Conservation (phyloP, 2,797 vertebrate species). For the Cottoperca gobio region DNA sequence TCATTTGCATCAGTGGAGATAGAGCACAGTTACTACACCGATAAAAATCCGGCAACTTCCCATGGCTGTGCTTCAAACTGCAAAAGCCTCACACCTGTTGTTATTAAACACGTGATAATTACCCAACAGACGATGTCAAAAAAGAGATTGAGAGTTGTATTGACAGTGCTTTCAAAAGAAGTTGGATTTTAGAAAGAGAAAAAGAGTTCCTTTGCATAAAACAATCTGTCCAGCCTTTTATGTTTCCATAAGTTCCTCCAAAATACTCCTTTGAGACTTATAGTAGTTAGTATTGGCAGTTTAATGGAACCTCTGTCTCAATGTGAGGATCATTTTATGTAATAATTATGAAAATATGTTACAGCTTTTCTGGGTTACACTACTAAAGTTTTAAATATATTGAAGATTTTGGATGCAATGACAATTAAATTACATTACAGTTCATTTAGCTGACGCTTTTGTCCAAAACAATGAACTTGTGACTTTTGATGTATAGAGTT, state of each 20-base stretch:
- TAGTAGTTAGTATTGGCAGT: background rate
- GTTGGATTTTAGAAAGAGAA: slow-evolving; percentile 3
- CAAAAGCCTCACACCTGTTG: background rate
- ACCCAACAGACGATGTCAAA: background rate
- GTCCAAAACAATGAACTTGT: background rate
- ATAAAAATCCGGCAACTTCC: background rate
- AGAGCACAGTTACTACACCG: background rate
- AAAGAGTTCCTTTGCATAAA: background rate
- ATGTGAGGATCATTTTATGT: background rate
- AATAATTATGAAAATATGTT: background rate
- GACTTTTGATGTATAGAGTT: background rate
- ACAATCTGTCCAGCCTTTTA: background rate
- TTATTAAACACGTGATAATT: no score
- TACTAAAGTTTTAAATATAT: background rate
- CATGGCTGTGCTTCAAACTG: background rate
- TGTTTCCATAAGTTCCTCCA: background rate
- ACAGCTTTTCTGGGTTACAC: background rate
- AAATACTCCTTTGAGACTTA: background rate
- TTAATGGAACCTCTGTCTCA: background rate
- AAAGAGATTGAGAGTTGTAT: background rate
- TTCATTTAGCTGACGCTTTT: no score
- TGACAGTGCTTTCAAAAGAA: background rate
- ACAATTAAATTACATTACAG: no score
- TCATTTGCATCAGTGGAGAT: background rate
- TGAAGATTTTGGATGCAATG: background rate